Conservation (phyloP, 92 coral and sea anemone genomes). For the Zoanthus sansibaricus region DNA sequence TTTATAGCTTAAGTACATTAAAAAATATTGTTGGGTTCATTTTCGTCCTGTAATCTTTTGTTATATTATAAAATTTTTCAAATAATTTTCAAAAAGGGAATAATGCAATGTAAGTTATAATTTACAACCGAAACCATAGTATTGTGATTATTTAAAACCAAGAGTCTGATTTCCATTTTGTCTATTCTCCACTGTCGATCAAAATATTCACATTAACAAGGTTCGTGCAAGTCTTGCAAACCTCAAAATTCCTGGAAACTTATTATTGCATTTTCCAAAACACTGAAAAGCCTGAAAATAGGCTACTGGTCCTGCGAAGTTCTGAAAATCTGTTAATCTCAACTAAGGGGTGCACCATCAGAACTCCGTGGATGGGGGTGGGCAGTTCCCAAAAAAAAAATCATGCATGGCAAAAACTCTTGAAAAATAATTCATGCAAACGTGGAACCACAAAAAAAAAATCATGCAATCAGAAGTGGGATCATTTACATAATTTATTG, state of each 20-base stretch:
- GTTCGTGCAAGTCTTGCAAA: neutral
- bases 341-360: neutral
- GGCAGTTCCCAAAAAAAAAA: too few species aligned
- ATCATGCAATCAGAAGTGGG: too few species aligned
- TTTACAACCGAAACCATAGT: constrained; percentile 49
- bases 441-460: too few species aligned
- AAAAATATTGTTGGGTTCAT: constrained; percentile 60
- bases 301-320: neutral
- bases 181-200: constrained; percentile 39
- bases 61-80: constrained; percentile 49
- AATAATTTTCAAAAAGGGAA: constrained; percentile 46
- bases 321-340: neutral
- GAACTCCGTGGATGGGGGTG: too few species aligned
- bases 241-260: neutral
- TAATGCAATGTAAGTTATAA: constrained; percentile 35
- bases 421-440: too few species aligned
- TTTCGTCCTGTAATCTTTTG: constrained; percentile 49
- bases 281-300: neutral
- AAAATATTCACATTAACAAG: constrained; percentile 32
- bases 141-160: constrained; percentile 40
- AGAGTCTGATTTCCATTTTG: constrained; percentile 10
- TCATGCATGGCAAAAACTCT: too few species aligned
- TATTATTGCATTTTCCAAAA: neutral
- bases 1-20: constrained; percentile 54
- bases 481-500: too few species aligned